Base-by-base conservation (phyloP, 2,797 vertebrate species). In the Falco cherrug region DNA sequence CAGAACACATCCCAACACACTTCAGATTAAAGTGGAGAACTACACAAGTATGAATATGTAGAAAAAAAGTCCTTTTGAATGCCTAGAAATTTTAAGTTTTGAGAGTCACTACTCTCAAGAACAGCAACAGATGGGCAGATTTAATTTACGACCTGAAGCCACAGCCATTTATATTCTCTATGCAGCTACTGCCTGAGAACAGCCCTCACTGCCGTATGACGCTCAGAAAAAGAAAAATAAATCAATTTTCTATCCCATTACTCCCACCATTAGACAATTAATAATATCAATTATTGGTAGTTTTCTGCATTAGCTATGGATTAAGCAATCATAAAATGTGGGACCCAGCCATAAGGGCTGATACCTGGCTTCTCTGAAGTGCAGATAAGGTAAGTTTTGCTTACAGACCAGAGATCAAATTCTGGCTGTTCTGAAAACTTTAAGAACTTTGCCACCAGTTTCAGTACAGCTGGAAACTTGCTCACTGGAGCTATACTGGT, bases 1-100 rank as follows among this genome's bases (percentile, higher is more conserved):
- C 37, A 6, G 22, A 53, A 59, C n/a, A 11, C 22, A 48, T 33
- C 50, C 70, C 50, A 85, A 39, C 6, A 20, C 11, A 26, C 41
- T 63, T 57, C 33, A 15, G 15, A 5, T 5, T 7, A 0, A 5
- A 71, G 16, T 7, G 24, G 24, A 77, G 13, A 80, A 65, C 60
- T 26, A 33, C 64, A 41, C 4, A 31, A n/a, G 12, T 15, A 39
- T 31, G 60, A 60, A 48, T 6, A 28, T 0, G 0, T 5, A 75
- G 60, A 3, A 31, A 56, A 51, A 51, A 47, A 37, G 28, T 56
- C 20, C 69, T 83, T 64, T 1, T 9, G 53, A 77, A 84, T 6
- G 33, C 18, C 11, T 33, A 56, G 47, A 82, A 93, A 87, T 51
- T 13, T 14, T 14, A 64, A 45, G 33, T 14, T 90, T 56, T 2